Percentiles rank a stretch among this genome's conserved stretches.
Evolutionary conservation across 2,113 vertebrate species (phyloP).

Genomic region (Tiliqua scincoides): DNA sequence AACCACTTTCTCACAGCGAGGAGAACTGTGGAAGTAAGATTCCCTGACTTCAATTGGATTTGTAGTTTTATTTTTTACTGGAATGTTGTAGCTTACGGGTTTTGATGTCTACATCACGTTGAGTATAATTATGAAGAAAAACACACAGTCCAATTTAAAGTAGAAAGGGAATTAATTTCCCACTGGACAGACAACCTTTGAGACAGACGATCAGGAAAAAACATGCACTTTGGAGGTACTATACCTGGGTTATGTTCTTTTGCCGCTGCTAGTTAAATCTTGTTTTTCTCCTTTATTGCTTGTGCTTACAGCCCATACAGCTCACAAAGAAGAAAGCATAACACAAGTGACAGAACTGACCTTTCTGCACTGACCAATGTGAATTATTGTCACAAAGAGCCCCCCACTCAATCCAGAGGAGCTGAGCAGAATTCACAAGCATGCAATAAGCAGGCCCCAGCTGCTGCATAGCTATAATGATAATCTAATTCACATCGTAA

Average conservation of each 20-base stretch:
- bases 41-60: no score
- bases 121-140: background rate
- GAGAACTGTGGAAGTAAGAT: no score
- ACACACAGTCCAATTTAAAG: background rate
- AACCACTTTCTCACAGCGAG: no score
- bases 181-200: constrained; percentile 40
- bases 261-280: constrained; percentile 42
- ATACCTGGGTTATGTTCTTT: constrained; percentile 35
- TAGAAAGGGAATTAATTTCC: background rate
- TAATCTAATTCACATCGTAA: background rate
- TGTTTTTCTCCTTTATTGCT: constrained; percentile 21
- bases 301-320: constrained; percentile 24
- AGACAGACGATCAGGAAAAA: constrained; percentile 57
- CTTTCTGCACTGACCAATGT: background rate
- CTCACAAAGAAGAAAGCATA: constrained; percentile 30
- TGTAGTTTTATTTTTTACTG: background rate
- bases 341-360: constrained; percentile 25
- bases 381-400: constrained; percentile 1
- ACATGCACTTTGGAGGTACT: constrained; percentile 17
- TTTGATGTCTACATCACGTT: background rate
- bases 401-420: background rate
- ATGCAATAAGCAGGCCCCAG: constrained; percentile 34
- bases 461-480: constrained; percentile 16
- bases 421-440: constrained; percentile 6
- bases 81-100: background rate